These are phyloP conservation scores for Pachycephala philippinensis DNA, from an alignment of 2,113 vertebrate genomes.

Conservation along the genomic window DNA sequence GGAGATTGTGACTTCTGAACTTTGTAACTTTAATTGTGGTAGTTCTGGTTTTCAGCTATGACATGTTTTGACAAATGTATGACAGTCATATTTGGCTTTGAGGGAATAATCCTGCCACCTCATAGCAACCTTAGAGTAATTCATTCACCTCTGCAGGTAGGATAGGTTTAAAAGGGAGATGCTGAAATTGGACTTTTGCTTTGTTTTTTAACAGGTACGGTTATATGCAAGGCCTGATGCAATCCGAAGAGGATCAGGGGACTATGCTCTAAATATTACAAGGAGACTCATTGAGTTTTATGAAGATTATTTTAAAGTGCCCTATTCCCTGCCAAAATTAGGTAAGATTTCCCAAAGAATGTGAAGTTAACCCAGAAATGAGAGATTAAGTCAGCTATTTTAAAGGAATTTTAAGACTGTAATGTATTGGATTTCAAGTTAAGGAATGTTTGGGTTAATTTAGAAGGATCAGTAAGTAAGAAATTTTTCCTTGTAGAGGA, in stretches of 20 bases:
- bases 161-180: background rate
- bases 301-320: constrained; percentile 97
- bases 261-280: constrained; percentile 96
- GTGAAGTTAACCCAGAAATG: background rate
- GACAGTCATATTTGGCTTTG: background rate
- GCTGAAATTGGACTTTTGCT: constrained; percentile 3
- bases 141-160: constrained; percentile 1
- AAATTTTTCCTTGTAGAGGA: background rate
- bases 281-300: constrained; percentile 95
- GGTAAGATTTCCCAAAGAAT: constrained; percentile 79
- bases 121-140: background rate
- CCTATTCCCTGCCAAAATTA: constrained; percentile 97
- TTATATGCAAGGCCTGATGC: constrained; percentile 94
- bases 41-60: constrained; percentile 18
- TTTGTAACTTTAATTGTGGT: constrained; percentile 40
- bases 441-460: background rate
- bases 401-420: background rate
- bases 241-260: constrained; percentile 90
- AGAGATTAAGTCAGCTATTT: background rate
- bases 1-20: constrained; percentile 33
- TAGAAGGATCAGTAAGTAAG: background rate
- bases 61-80: background rate
- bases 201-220: constrained; percentile 82
- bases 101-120: background rate
- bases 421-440: background rate